Base-by-base conservation (phyloP, 2,113 vertebrate genomes). In the Oryzias woworae region DNA sequence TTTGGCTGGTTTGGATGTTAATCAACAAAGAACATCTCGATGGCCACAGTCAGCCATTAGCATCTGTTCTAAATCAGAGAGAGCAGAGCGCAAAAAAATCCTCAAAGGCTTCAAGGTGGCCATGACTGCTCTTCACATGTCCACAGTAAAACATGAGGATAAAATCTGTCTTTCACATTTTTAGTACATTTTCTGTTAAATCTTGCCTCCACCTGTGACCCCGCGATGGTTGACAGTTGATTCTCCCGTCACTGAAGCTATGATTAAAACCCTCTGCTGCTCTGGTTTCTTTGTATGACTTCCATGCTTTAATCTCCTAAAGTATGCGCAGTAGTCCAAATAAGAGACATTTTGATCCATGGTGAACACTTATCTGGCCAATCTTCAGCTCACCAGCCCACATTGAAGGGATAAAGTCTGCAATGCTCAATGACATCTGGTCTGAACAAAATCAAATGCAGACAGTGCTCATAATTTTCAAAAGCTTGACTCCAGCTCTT, bases 21-120 rank as follows among this genome's bases (percentile, higher is more conserved):
- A 77, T 50, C 56, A 43, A 31, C 26, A 44, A 22, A 62, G 42
- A 55, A 24, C 13, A 42, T 66, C 50, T 62, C 47, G 16, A 73
- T 76, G 66, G 56, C 59, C 47, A 53, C 69, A 63, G 74, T 77
- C 47, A 53, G 31, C 1, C 31, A 12, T 7, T 4, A 65, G 22
- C 58, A 66, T 72, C 60, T 66, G 70, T 51, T 79, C 65, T 17
- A 56, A 76, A 58, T 60, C 49, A 65, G 47, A 66, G 42, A 58
- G 23, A 75, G 66, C 49, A 51, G 66, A 65, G 75, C 59, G 36
- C 55, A 58, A 26, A 75, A 66, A 71, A 54, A 62, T 36, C 10
- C 69, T 85, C 71, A 82, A 83, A 85, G 74, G 64, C 36, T 62
- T 36, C 42, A 48, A 48, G 43, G 41, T 42, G 36, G 18, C 44